A percentile compares a stretch with the other conserved stretches of the same genome.
Conservation (phyloP, 1,140 invertebrate species). For the Eufriesea mexicana region DNA sequence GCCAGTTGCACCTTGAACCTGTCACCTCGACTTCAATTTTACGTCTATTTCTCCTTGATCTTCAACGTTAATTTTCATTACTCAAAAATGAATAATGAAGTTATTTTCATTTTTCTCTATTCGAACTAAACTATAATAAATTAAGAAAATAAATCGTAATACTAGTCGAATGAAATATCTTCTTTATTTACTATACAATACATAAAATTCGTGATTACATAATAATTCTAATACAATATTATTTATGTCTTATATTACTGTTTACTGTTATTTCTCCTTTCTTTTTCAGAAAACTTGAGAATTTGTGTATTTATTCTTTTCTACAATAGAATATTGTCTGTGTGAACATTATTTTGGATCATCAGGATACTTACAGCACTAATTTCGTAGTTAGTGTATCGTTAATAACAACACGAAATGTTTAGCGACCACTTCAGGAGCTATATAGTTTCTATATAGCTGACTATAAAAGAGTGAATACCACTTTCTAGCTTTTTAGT, state of each 20-base stretch:
- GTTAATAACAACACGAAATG: conserved; percentile 39
- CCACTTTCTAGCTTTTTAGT: conserved; percentile 43
- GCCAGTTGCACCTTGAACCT: conserved; percentile 35
- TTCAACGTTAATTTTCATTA: not conserved
- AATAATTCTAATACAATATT: too few relatives aligned
- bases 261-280: too few relatives aligned
- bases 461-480: conserved; percentile 59
- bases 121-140: not conserved
- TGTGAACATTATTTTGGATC: not conserved
- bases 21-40: not conserved
- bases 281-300: too few relatives aligned
- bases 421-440: conserved; percentile 59
- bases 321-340: not conserved
- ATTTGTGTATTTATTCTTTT: not conserved
- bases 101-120: not conserved
- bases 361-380: not conserved
- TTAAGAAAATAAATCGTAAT: not conserved
- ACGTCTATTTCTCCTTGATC: not conserved
- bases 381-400: conserved; percentile 47
- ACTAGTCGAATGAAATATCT: too few relatives aligned
- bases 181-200: too few relatives aligned
- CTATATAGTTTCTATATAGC: not conserved
- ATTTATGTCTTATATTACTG: too few relatives aligned
- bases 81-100: not conserved
- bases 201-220: too few relatives aligned